A percentile compares a stretch with the other conserved stretches of the same genome.
Conservation (phyloP, 2,888 invertebrate species). For the Hirtodrosophila confusa region DNA sequence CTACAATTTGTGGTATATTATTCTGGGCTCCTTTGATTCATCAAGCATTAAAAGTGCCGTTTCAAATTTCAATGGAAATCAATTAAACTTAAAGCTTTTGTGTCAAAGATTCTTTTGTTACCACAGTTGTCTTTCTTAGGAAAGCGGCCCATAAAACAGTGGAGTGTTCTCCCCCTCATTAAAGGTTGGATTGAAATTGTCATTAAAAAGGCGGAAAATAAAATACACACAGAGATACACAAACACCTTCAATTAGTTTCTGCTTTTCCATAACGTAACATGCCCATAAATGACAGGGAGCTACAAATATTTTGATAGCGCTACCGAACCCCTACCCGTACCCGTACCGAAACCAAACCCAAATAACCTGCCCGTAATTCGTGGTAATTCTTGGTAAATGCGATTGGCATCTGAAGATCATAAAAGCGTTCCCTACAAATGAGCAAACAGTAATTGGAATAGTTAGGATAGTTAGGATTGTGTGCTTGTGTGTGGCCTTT, state of each 20-base stretch:
- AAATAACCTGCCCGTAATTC: constrained; percentile 21
- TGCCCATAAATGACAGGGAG: constrained; percentile 59
- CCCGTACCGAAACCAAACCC: constrained; percentile 5
- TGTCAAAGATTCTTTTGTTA: constrained; percentile 49
- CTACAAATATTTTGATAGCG: constrained; percentile 72
- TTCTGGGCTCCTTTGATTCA: neutral
- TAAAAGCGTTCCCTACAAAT: constrained; percentile 34
- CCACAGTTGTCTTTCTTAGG: constrained; percentile 32
- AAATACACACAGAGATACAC: constrained; percentile 26
- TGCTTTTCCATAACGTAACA: constrained; percentile 51
- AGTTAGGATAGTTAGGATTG: constrained; percentile 43
- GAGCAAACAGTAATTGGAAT: constrained; percentile 45
- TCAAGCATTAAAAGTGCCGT: constrained; percentile 66
- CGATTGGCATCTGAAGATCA: constrained; percentile 54
- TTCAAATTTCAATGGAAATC: constrained; percentile 76
- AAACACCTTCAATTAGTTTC: constrained; percentile 60
- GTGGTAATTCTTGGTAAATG: constrained; percentile 56
- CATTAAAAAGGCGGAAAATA: constrained; percentile 57
- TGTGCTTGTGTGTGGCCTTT: constrained; percentile 49
- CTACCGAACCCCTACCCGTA: constrained; percentile 33
- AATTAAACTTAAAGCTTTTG: constrained; percentile 67
- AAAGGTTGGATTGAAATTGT: constrained; percentile 68
- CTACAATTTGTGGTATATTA: neutral
- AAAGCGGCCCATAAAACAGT: constrained; percentile 42
- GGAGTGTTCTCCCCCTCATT: constrained; percentile 45